Evolutionary conservation across 2,113 vertebrate genomes (phyloP).

Genomic region (Tupaia chinensis): DNA sequence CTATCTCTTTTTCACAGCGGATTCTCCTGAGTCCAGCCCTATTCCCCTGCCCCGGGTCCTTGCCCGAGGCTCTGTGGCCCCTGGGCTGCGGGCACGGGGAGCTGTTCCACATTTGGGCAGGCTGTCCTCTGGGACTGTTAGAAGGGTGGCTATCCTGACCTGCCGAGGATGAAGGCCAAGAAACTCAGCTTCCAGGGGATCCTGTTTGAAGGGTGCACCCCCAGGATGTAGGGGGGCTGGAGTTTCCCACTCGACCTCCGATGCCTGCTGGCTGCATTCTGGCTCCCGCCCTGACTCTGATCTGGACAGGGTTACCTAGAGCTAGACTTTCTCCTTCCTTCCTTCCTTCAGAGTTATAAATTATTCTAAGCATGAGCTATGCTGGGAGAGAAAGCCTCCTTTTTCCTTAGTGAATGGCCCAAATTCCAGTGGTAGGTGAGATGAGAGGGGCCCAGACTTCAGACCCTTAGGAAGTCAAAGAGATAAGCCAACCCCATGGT

Average conservation of each 20-base stretch:
- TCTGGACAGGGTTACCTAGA: neutral
- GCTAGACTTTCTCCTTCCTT: constrained; percentile 10
- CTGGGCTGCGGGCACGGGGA: constrained; percentile 88
- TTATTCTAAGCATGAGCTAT: neutral
- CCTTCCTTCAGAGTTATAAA: neutral
- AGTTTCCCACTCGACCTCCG: neutral
- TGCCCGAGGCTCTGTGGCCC: neutral
- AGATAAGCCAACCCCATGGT: neutral
- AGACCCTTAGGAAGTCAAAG: neutral
- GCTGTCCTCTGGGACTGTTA: constrained; percentile 85
- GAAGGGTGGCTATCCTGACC: constrained; percentile 87
- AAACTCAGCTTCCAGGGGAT: constrained; percentile 90
- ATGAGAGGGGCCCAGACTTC: neutral
- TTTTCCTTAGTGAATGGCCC: neutral
- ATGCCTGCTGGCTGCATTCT: constrained; percentile 63
- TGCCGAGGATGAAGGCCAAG: constrained; percentile 87
- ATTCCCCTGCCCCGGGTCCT: neutral
- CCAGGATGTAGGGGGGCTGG: constrained; percentile 56
- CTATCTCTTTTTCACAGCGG: neutral
- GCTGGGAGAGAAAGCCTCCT: neutral
- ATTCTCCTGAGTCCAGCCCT: neutral
- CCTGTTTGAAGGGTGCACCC: constrained; percentile 87
- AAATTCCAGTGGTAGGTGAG: neutral
- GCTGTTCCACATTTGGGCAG: constrained; percentile 88
- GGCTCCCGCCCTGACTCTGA: constrained; percentile 67